These are phyloP conservation scores for Butorides virescens DNA, from an alignment of 2,113 vertebrate species.

Conservation along the genomic window DNA sequence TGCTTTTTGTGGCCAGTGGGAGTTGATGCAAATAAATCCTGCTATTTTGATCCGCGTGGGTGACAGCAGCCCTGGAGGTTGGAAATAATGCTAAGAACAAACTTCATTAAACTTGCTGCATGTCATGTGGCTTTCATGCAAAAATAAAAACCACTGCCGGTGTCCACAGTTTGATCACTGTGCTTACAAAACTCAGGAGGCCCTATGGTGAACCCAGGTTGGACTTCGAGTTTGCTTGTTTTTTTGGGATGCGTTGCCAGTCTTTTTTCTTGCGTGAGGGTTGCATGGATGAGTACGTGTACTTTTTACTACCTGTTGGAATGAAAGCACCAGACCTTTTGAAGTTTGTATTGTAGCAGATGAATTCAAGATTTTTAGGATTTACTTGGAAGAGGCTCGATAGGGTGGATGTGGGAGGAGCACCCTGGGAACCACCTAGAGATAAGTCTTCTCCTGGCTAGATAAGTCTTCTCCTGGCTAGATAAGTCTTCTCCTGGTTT, in stretches of 20 bases:
- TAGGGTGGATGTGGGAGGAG: background rate
- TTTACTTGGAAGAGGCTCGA: background rate
- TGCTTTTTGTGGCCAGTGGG: slow-evolving; percentile 10
- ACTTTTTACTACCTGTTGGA: background rate
- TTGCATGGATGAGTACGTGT: background rate
- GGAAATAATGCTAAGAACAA: slow-evolving; percentile 19
- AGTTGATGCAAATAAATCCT: slow-evolving; percentile 25
- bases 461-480: no score
- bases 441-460: background rate
- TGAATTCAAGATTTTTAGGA: background rate
- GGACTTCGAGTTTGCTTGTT: background rate
- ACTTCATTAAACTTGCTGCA: background rate
- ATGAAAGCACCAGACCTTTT: background rate
- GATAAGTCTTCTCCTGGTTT: background rate
- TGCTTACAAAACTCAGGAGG: background rate
- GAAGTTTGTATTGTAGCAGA: background rate
- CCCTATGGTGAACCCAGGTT: background rate
- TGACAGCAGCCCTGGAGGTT: slow-evolving; percentile 37
- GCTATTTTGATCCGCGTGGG: slow-evolving; percentile 27
- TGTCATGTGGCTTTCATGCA: slow-evolving; percentile 17
- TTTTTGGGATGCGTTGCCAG: background rate
- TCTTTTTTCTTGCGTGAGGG: background rate
- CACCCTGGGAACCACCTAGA: background rate
- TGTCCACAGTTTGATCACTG: background rate
- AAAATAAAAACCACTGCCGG: background rate